Evolutionary conservation across 2,888 invertebrate genomes (phyloP).

Genomic region (Chalcosyrphus nemorum): DNA sequence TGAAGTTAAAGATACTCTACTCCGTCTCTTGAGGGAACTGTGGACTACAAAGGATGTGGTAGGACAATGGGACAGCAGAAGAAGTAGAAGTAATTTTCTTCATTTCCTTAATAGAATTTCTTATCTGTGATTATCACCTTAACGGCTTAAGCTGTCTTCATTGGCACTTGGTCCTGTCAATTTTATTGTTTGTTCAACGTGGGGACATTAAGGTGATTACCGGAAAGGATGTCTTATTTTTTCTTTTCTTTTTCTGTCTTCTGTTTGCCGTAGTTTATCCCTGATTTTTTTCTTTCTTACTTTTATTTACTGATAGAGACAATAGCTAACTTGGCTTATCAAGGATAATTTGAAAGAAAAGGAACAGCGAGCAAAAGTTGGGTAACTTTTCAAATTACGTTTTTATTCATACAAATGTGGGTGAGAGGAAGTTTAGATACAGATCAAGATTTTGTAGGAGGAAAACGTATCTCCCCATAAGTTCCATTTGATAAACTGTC

Average conservation of each 20-base stretch:
- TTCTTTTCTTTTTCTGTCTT: not conserved
- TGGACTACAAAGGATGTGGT: constrained; percentile 9
- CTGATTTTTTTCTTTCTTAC: constrained; percentile 29
- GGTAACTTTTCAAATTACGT: too few relatives aligned
- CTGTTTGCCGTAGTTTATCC: constrained; percentile 40
- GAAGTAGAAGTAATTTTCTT: constrained; percentile 79
- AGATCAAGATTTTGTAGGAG: too few relatives aligned
- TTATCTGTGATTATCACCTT: constrained; percentile 74
- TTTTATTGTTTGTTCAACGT: constrained; percentile 63
- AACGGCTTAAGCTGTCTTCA: constrained; percentile 71
- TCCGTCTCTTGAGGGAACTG: constrained; percentile 10
- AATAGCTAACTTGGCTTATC: too few relatives aligned
- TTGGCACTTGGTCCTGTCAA: constrained; percentile 66
- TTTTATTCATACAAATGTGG: too few relatives aligned
- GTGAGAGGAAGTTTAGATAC: too few relatives aligned
- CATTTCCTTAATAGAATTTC: constrained; percentile 82
- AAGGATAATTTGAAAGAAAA: too few relatives aligned
- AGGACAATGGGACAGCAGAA: constrained; percentile 56
- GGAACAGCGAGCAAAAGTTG: too few relatives aligned
- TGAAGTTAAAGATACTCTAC: not conserved
- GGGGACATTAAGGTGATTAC: constrained; percentile 70
- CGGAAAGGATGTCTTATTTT: constrained; percentile 54
- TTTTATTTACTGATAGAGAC: constrained; percentile 34
- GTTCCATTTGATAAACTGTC: too few relatives aligned
- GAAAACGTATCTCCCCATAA: too few relatives aligned